These are phyloP conservation scores for Uria aalge DNA, from an alignment of 2,113 vertebrate species.

Conservation along the genomic window DNA sequence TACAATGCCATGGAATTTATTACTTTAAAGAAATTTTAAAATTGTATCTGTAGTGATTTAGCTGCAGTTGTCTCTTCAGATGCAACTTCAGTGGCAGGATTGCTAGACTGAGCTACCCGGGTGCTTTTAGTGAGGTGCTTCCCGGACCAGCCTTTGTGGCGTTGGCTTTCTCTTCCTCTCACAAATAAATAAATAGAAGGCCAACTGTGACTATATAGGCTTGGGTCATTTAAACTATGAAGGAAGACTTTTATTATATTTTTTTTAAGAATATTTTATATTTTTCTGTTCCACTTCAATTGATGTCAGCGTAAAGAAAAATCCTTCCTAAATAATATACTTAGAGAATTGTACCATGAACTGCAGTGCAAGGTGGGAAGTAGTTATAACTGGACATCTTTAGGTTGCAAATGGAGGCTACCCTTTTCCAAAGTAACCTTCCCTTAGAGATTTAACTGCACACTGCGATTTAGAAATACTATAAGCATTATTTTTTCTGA, in stretches of 20 bases:
- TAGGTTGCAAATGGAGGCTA: not conserved
- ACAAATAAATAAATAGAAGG: not conserved
- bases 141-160: not conserved
- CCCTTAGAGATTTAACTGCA: not conserved
- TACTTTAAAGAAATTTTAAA: not conserved
- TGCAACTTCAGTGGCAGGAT: not conserved
- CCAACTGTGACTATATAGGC: not conserved
- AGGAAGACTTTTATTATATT: not conserved
- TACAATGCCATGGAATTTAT: not conserved
- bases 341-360: fast-evolving
- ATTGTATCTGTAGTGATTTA: not conserved
- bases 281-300: not conserved
- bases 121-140: not conserved
- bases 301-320: not conserved
- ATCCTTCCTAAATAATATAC: not conserved
- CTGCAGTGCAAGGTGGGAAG: not conserved
- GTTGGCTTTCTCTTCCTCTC: not conserved
- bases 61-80: not conserved
- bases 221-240: not conserved
- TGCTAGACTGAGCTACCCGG: not conserved
- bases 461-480: not conserved
- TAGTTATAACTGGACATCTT: not conserved
- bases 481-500: not conserved
- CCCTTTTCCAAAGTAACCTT: not conserved
- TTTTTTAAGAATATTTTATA: not conserved